phyloP scores from a whole-genome alignment of 2,888 invertebrate genomes.

The Limulus polyphemus region DNA sequence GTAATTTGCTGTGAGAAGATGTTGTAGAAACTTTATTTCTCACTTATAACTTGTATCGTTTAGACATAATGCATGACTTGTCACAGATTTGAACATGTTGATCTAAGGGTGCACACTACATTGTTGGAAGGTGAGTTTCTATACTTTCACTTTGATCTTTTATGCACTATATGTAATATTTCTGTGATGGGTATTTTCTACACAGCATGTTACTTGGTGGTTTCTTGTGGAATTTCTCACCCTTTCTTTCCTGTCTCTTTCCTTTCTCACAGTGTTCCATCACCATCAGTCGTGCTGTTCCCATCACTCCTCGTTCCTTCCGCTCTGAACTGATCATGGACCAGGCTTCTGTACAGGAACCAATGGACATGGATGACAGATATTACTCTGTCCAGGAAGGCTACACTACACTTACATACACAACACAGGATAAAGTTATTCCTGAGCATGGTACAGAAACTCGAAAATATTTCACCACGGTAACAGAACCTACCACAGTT shows the following conservation, averaged over 20 bases:
- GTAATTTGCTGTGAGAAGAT: too few relatives aligned
- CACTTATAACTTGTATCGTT: too few relatives aligned
- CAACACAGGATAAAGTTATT: neutral
- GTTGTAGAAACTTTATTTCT: too few relatives aligned
- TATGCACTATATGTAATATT: neutral
- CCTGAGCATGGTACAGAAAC: neutral
- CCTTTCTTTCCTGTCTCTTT: conserved; percentile 19
- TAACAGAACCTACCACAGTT: neutral
- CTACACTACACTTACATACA: neutral
- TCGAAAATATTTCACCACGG: neutral
- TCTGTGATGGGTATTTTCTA: conserved; percentile 5
- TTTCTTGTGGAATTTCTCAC: conserved; percentile 20
- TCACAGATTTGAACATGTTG: too few relatives aligned
- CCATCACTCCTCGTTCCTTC: conserved; percentile 22
- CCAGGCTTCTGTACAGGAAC: neutral
- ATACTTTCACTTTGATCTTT: conserved; percentile 23
- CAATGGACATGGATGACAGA: neutral
- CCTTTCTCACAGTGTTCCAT: conserved; percentile 21
- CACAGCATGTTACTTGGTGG: conserved; percentile 16
- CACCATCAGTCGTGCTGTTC: conserved; percentile 20
- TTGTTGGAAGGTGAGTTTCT: too few relatives aligned
- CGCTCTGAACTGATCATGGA: conserved; percentile 10
- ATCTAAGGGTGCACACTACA: too few relatives aligned
- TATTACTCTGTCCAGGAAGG: neutral
- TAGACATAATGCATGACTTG: too few relatives aligned